Percentiles rank a stretch among this genome's conserved stretches.
Conservation (phyloP, 1,140 invertebrate species). For the Drosophila oshimai region DNA sequence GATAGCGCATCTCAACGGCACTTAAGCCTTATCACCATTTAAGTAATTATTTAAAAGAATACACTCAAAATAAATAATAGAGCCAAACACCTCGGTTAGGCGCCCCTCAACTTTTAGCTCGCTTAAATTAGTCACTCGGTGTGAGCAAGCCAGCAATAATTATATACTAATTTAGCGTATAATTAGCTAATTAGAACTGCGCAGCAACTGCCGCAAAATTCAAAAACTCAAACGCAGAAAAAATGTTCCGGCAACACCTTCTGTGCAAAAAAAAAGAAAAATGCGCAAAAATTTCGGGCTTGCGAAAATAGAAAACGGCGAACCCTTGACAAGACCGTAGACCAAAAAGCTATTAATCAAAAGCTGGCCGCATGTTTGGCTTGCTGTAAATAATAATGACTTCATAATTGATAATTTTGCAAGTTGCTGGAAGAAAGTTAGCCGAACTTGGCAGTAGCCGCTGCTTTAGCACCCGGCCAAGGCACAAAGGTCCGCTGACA, state of each 20-base stretch:
- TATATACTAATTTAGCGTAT: constrained; percentile 79
- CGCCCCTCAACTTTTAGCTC: constrained; percentile 14
- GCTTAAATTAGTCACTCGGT: constrained; percentile 48
- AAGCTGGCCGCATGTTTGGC: constrained; percentile 39
- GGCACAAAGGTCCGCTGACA: constrained; percentile 6
- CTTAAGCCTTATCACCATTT: constrained; percentile 4
- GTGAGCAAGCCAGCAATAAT: constrained; percentile 64
- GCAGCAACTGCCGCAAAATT: constrained; percentile 48
- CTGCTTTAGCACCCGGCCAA: not conserved
- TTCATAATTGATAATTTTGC: constrained; percentile 77
- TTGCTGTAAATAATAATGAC: constrained; percentile 78
- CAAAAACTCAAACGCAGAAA: constrained; percentile 41
- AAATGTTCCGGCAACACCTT: constrained; percentile 80
- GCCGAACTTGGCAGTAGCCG: constrained; percentile 21
- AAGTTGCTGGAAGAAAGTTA: constrained; percentile 51
- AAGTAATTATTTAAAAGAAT: not conserved
- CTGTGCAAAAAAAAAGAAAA: constrained; percentile 69
- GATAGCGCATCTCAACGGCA: constrained; percentile 13
- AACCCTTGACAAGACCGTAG: constrained; percentile 58
- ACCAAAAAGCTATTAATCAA: constrained; percentile 76
- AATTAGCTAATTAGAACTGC: constrained; percentile 81
- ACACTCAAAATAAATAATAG: not conserved
- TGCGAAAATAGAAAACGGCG: constrained; percentile 75
- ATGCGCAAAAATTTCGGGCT: constrained; percentile 58
- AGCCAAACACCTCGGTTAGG: constrained; percentile 3